Evolutionary conservation across 2,113 vertebrate species (phyloP), one percentile per base, ranked within the genome.

Genomic region (Astatoreochromis straeleni): DNA sequence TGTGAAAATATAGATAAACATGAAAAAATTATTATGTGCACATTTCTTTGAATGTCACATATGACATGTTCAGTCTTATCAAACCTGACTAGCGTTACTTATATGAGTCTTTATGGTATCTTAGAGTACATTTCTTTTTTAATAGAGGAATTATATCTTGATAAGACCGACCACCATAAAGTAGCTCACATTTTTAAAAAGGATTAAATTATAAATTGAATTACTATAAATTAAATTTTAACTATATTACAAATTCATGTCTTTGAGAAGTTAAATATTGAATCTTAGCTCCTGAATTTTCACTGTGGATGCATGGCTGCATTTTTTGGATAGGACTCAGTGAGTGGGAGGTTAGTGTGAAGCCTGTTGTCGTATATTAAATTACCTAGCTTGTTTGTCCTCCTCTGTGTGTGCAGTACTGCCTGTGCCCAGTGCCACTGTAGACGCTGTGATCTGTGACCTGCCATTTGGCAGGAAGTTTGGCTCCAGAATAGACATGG

Each of bases 381-480:
- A 82, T 81, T n/a, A 86, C 84, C 19, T 87, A 54, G n/a, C 45
- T 70, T 38, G 12, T 87, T 19, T 85, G 9, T 85, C 24, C 17
- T 51, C 38, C 33, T 87, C 89, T 91, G 85, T 1, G 90, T 88
- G 73, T 90, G 24, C 91, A 98, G 98, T 81, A 3, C 92, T 98
- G 87, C 98, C 98, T 0, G 89, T 98, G 73, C 94, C 96, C 35
- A 94, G 96, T 3, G 94, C 94, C 86, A 97, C 96, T 81, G 95
- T 98, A 1, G 97, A 99, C 9, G 83, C 94, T 9, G 94, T 99
- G 55, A 93, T 99, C 92, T 98, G 97, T 26, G 98, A 99, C 92
- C 93, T 99, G 90, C 98, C 97, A 0, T 99, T 99, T 94, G 98
- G 98, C 53, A 98, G 97, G 93, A 99, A 99, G 94, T 99, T 98